phyloP scores from a whole-genome alignment of 2,888 invertebrate species.

The Oxyteleia sp. region DNA sequence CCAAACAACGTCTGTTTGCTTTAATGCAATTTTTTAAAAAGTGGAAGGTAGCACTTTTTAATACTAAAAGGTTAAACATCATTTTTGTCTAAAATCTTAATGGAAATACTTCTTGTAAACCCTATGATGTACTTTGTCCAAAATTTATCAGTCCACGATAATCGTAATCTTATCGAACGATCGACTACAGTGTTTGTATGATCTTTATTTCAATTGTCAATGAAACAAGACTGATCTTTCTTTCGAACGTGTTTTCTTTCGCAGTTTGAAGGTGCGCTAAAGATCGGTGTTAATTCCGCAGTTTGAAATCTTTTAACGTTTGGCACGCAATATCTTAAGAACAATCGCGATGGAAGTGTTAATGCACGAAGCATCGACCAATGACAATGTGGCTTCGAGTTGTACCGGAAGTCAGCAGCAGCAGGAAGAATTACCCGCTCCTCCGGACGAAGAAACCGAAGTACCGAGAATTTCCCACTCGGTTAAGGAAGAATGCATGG shows the following conservation, averaged over 20 bases:
- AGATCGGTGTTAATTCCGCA: slow-evolving; percentile 26
- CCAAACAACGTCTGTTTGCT: too few species aligned
- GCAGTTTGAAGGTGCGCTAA: slow-evolving; percentile 31
- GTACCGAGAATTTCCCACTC: slow-evolving; percentile 55
- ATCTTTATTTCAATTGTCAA: not conserved
- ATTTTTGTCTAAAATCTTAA: too few species aligned
- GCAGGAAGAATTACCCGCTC: not conserved
- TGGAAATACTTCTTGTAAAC: too few species aligned
- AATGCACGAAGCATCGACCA: slow-evolving; percentile 84
- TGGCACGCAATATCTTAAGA: slow-evolving; percentile 4
- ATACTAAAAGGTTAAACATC: too few species aligned
- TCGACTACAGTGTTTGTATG: not conserved
- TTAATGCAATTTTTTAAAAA: too few species aligned
- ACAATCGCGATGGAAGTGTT: slow-evolving; percentile 82
- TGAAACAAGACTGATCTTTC: not conserved
- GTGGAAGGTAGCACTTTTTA: too few species aligned
- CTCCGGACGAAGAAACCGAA: slow-evolving; percentile 9
- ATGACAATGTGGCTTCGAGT: slow-evolving; percentile 39
- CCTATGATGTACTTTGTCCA: slow-evolving; percentile 27
- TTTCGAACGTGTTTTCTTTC: slow-evolving; percentile 4
- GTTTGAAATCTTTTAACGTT: slow-evolving; percentile 4
- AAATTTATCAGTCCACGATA: slow-evolving; percentile 28
- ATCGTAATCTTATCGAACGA: slow-evolving; percentile 36
- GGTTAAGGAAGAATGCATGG: slow-evolving; percentile 88
- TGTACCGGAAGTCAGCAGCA: not conserved